phyloP scores from a whole-genome alignment of 1,140 invertebrate species.

The Pachypsylla venusta region DNA sequence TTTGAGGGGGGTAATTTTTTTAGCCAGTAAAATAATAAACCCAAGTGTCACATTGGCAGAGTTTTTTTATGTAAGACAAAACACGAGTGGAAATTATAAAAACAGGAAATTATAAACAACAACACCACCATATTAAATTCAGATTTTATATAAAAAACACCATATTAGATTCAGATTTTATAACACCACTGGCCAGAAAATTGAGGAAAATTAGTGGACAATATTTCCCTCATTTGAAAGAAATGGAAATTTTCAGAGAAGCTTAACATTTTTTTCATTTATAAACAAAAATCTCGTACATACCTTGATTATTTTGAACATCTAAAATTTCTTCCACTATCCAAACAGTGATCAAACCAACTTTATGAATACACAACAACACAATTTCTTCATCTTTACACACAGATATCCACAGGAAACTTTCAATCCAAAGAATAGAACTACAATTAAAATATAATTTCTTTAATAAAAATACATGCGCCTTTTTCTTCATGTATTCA shows the following conservation, averaged over 20 bases:
- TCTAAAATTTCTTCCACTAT: background rate
- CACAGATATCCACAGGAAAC: background rate
- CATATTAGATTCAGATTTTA: background rate
- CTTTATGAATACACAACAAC: background rate
- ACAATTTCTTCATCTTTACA: background rate
- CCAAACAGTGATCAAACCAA: background rate
- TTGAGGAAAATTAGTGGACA: background rate
- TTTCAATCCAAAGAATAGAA: slow-evolving; percentile 5
- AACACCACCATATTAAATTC: too few relatives aligned
- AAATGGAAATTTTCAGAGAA: background rate
- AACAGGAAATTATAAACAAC: too few relatives aligned
- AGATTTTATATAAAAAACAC: background rate
- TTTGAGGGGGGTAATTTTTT: too few relatives aligned
- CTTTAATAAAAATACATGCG: background rate
- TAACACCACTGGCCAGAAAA: background rate
- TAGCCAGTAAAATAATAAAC: too few relatives aligned
- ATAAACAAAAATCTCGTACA: too few relatives aligned
- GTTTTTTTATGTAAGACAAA: too few relatives aligned
- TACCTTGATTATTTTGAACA: background rate
- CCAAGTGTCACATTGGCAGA: too few relatives aligned
- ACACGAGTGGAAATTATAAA: too few relatives aligned
- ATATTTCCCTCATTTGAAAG: background rate
- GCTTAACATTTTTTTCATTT: background rate
- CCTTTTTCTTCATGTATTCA: too few relatives aligned
- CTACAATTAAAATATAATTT: background rate